Conservation (phyloP, 2,888 invertebrate genomes). For the Nemurella pictetii region DNA sequence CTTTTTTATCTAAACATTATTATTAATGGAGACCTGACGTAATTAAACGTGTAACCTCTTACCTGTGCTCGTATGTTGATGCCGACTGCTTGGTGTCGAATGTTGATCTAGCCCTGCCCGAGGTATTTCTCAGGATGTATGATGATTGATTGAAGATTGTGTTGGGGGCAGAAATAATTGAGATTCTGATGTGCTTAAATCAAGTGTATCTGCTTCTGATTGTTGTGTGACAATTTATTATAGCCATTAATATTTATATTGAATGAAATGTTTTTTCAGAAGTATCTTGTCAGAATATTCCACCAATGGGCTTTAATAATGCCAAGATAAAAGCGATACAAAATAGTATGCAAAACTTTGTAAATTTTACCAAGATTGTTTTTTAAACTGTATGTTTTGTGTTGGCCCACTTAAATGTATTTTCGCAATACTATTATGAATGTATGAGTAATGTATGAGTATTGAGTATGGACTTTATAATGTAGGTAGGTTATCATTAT, state of each 20-base stretch:
- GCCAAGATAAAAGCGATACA: background rate
- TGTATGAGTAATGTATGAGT: constrained; percentile 33
- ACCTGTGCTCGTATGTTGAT: too few relatives aligned
- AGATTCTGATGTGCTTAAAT: background rate
- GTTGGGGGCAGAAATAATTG: background rate
- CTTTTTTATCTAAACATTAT: constrained; percentile 7
- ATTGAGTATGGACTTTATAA: constrained; percentile 15
- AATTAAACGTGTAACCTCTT: background rate
- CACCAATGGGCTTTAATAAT: constrained; percentile 8
- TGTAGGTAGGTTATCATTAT: constrained; percentile 25
- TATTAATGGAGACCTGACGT: background rate
- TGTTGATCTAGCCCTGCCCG: background rate
- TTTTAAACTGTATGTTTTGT: constrained; percentile 25
- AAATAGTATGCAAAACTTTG: constrained; percentile 7
- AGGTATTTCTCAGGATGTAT: background rate
- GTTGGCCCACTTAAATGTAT: constrained; percentile 26
- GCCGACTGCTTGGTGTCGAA: too few relatives aligned
- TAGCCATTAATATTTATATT: constrained; percentile 22
- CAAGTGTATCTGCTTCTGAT: background rate
- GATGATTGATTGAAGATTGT: too few relatives aligned
- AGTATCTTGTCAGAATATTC: constrained; percentile 23
- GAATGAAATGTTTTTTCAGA: background rate
- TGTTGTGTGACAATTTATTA: constrained; percentile 12
- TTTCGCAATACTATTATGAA: constrained; percentile 29
- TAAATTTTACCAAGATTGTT: background rate